Base-by-base conservation (phyloP, 1,140 invertebrate genomes). In the Sminthurinus signatus region DNA sequence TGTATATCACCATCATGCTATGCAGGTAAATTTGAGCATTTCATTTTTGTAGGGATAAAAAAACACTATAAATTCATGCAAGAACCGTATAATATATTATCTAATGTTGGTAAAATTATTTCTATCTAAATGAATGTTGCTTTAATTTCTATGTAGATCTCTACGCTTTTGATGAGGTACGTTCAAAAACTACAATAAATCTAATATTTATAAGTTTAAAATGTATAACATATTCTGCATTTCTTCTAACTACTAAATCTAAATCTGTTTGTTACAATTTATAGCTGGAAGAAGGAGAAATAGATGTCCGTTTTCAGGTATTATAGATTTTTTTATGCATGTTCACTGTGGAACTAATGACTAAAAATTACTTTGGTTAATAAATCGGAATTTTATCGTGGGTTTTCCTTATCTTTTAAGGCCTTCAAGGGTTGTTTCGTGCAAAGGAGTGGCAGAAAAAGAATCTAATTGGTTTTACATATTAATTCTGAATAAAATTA, bases 231-330 rank as follows among this genome's bases (percentile, higher is more conserved):
- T 8, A 23, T 54, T 48, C 5, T 48, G 8, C 8, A 48, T 19
- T 19, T 10, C 23, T 10, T 48, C 8, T 48, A 48, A 4, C 5
- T 25, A 28, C 12, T 23, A 36, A 4, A 57, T 57, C 3, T 10
- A 43, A 59, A 59, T 44, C 14, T 36, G 44, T n/a, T 59, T 15
- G 44, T 25, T 44, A 4, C 4, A 4, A 43, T 64, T 48, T 52
- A 51, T 60, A 74, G 73, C 51, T 74, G 31, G 73, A 74, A 58
- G 72, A 73, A 67, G 73, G 73, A 14, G 73, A 74, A 69, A 74
- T 74, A 56, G 73, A 74, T 42, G 69, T 74, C 1, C 32, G 73
- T n/a, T n/a, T n/a, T n/a, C n/a, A n/a, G n/a, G 66, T 66, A 29
- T 60, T 55, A 14, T 74, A 72, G 2, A 8, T 36, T 36, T 36